Percentiles rank a stretch among this genome's conserved stretches.
Evolutionary conservation across 2,888 invertebrate genomes (phyloP).

Genomic region (Hesperia comma): DNA sequence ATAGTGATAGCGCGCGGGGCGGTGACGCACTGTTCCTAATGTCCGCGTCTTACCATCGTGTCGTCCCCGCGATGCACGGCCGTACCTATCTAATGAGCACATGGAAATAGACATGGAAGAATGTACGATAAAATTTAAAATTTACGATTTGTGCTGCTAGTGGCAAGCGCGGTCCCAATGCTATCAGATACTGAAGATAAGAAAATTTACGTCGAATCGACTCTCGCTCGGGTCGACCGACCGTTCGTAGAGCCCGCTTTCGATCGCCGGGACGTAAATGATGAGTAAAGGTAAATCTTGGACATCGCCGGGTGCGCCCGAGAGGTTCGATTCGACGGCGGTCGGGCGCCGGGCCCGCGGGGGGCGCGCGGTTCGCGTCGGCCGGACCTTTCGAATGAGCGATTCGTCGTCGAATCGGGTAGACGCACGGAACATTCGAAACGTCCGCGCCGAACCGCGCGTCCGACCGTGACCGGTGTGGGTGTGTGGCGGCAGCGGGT

Average conservation of each 20-base stretch:
- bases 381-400: neutral
- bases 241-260: neutral
- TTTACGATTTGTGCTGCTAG: neutral
- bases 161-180: conserved; percentile 5
- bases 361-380: neutral
- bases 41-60: neutral
- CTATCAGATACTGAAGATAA: neutral
- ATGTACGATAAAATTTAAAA: too few relatives aligned
- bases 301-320: neutral
- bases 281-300: neutral
- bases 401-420: too few relatives aligned
- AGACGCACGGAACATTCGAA: too few relatives aligned
- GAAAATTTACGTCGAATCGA: neutral
- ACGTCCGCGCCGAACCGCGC: neutral
- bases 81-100: too few relatives aligned
- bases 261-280: too few relatives aligned
- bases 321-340: neutral
- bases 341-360: neutral
- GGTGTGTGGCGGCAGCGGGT: conserved; percentile 59
- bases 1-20: neutral
- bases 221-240: neutral
- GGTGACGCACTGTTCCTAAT: too few relatives aligned
- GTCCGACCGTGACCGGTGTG: neutral
- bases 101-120: too few relatives aligned
- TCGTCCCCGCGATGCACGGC: too few relatives aligned